phyloP scores from a whole-genome alignment of 1,140 invertebrate species.

The Drosophila leontia region DNA sequence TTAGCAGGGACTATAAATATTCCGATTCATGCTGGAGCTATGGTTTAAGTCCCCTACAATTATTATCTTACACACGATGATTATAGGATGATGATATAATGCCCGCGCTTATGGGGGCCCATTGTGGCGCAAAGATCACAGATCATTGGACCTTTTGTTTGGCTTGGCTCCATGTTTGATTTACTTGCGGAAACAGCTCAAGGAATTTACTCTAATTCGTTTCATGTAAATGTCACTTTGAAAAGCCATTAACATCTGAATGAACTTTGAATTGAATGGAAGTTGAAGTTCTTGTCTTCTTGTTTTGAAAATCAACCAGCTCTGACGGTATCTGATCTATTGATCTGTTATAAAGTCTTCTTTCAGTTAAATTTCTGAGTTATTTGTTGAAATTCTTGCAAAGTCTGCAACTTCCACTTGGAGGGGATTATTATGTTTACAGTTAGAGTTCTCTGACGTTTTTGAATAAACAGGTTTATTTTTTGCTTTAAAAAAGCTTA shows the following conservation, averaged over 20 bases:
- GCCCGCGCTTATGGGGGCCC: slow-evolving; percentile 16
- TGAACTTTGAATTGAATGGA: slow-evolving; percentile 37
- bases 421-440: slow-evolving; percentile 6
- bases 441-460: slow-evolving; percentile 9
- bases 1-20: slow-evolving; percentile 55
- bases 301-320: slow-evolving; percentile 1
- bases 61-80: slow-evolving; percentile 31
- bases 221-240: slow-evolving; percentile 38
- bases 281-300: slow-evolving; percentile 4
- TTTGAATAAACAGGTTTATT: background rate
- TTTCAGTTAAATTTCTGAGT: background rate
- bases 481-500: background rate
- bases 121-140: slow-evolving; percentile 45
- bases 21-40: slow-evolving; percentile 61
- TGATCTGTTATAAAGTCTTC: background rate
- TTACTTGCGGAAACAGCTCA: slow-evolving; percentile 45
- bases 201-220: slow-evolving; percentile 17
- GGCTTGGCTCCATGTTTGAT: slow-evolving; percentile 16
- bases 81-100: slow-evolving; percentile 49
- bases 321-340: background rate
- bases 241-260: slow-evolving; percentile 43
- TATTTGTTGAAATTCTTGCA: slow-evolving; percentile 1
- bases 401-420: background rate
- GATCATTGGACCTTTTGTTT: slow-evolving; percentile 35
- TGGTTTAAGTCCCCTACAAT: slow-evolving; percentile 62